Base-by-base conservation (phyloP, 2,888 invertebrate species). In the Gandaritis pyraliata region DNA sequence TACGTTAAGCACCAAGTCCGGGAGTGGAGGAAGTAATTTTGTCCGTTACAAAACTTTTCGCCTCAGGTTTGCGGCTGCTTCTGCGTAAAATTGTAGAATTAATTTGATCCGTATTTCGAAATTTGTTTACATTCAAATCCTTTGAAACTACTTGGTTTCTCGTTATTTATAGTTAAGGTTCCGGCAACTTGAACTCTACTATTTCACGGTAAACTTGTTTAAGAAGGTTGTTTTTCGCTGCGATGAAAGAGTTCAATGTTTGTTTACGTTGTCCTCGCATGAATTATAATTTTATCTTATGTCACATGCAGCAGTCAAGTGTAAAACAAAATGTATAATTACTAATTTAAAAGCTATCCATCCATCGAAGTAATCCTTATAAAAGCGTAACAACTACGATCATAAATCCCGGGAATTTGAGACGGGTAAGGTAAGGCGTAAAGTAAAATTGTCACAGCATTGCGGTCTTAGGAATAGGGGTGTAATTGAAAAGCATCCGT, bases 71-170 rank as follows among this genome's bases (percentile, higher is more conserved):
- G 64, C 65, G 70, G 69, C 55, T 65, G 64, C 57, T 66, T 63
- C 71, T 72, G 58, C 66, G 65, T 66, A 67, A 74, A 77, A 75
- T 71, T 70, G 48, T 70, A 50, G 56, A 67, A 65, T 68, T 71
- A 75, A 74, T 74, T 67, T 69, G 66, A 70, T 71, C 68, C 68
- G 58, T 71, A 72, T 76, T 73, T 71, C 69, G 68, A 72, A 75
- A 72, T 75, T 70, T 72, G 68, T 74, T 73, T 71, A 70, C 71
- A 67, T 61, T 64, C 38, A 64, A 72, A 74, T 58, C 71, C 65
- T 69, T 64, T 69, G 54, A 56, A 72, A 71, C 61, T 67, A 65
- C 51, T 70, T 61, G 53, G 58, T 63, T 68, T 69, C 61, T 64
- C 62, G 53, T 71, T 69, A 71, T 58, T 61, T 60, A 47, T 58